A percentile compares a stretch with the other conserved stretches of the same genome.
These are phyloP conservation scores for Takifugu rubripes DNA, from an alignment of 2,797 vertebrate species.

Conservation along the genomic window DNA sequence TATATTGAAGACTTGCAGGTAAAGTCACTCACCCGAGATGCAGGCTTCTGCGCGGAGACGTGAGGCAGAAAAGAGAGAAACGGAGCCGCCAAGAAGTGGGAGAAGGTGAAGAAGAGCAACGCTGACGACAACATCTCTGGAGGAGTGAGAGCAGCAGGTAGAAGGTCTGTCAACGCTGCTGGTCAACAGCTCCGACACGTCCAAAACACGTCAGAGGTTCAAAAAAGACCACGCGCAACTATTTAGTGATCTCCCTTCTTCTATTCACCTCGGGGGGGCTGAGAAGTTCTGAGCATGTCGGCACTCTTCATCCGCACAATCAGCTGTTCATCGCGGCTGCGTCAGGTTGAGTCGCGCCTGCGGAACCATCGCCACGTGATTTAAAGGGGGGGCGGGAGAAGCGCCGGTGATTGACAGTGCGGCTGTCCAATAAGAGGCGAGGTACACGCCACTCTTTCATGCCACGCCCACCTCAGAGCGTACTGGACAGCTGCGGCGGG, in stretches of 20 bases:
- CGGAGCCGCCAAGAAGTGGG: constrained; percentile 55
- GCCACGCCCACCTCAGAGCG: constrained; percentile 40
- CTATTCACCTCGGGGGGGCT: constrained; percentile 45
- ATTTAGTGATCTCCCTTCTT: constrained; percentile 12
- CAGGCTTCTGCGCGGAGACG: constrained; percentile 70
- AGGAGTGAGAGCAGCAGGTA: constrained; percentile 22
- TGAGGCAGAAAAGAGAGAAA: constrained; percentile 61
- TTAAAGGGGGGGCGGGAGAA: constrained; percentile 67
- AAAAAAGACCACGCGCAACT: constrained; percentile 11
- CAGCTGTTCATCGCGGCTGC: constrained; percentile 58
- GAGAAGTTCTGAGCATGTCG: constrained; percentile 49
- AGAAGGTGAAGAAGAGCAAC: constrained; percentile 46
- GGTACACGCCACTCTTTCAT: background rate
- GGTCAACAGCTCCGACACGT: constrained; percentile 41
- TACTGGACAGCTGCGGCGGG: background rate
- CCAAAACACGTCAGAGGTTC: background rate
- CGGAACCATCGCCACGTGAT: constrained; percentile 58
- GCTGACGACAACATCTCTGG: constrained; percentile 62
- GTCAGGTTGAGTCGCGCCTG: constrained; percentile 63
- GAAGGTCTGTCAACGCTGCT: constrained; percentile 15
- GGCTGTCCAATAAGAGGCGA: constrained; percentile 54
- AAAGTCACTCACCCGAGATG: constrained; percentile 72
- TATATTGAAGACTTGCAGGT: background rate
- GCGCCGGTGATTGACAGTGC: constrained; percentile 43
- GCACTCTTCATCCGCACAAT: constrained; percentile 58